phyloP scores from a whole-genome alignment of 2,797 vertebrate species.

The Clarias fuscus region DNA sequence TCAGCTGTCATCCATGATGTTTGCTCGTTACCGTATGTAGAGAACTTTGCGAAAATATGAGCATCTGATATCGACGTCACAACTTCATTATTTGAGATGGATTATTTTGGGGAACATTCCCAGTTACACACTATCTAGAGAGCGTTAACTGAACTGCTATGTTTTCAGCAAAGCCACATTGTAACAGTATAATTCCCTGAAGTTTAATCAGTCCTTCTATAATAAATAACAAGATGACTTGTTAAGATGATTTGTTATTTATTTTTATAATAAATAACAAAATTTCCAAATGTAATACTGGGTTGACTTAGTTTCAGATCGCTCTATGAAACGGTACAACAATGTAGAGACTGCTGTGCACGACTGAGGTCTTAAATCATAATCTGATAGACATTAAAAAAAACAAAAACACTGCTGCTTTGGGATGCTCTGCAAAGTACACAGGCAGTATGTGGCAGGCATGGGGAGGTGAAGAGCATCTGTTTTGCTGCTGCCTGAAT shows the following conservation, averaged over 20 bases:
- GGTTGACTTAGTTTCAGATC: neutral
- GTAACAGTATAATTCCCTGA: neutral
- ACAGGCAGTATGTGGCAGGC: constrained; percentile 15
- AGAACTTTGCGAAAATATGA: neutral
- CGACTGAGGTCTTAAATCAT: neutral
- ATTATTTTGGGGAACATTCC: neutral
- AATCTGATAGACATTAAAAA: constrained; percentile 1
- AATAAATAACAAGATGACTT: neutral
- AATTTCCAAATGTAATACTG: neutral
- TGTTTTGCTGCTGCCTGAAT: constrained; percentile 29
- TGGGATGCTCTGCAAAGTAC: neutral
- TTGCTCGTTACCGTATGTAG: neutral
- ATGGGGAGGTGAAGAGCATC: constrained; percentile 15
- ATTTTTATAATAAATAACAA: neutral
- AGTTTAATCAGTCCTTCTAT: neutral
- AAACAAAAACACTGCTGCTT: neutral
- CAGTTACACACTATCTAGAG: too few species aligned
- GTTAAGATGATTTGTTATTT: too few species aligned
- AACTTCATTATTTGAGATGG: neutral
- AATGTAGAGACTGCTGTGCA: neutral
- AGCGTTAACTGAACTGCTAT: neutral
- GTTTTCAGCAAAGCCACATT: neutral
- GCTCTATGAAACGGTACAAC: neutral
- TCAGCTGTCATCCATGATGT: neutral
- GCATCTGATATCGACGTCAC: neutral